These are phyloP conservation scores for Thera britannica DNA, from an alignment of 2,888 invertebrate species.

Conservation along the genomic window DNA sequence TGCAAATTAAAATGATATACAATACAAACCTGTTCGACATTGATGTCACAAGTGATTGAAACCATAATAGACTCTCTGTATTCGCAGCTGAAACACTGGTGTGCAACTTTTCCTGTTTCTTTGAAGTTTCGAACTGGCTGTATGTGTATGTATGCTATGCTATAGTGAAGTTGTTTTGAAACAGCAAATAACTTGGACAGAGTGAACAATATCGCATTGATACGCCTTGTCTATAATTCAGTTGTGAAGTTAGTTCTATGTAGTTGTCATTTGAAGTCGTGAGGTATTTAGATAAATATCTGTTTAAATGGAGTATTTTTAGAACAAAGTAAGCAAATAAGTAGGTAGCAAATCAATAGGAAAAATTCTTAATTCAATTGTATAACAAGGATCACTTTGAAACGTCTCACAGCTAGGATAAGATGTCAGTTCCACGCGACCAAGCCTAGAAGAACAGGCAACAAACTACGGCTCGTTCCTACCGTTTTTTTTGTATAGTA, in stretches of 20 bases:
- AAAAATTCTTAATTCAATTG: no score
- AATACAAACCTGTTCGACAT: no score
- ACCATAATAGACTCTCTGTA: conserved; percentile 3
- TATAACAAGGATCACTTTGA: no score
- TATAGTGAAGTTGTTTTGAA: conserved; percentile 7
- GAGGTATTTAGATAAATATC: background rate
- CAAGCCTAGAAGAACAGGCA: no score
- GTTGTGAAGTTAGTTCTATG: background rate
- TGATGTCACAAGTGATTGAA: background rate
- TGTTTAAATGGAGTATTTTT: background rate
- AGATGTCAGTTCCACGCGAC: no score
- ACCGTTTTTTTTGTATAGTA: no score
- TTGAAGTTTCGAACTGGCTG: conserved; percentile 10
- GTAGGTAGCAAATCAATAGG: no score
- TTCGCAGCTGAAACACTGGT: conserved; percentile 3
- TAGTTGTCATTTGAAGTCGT: background rate
- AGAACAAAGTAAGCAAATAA: background rate
- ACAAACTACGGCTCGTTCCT: no score
- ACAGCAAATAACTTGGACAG: conserved; percentile 17
- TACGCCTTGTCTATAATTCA: background rate
- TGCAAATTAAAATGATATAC: no score
- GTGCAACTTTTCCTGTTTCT: conserved; percentile 11
- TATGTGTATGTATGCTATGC: no score
- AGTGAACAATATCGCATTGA: conserved; percentile 4
- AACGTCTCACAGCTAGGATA: no score